A percentile compares a stretch with the other conserved stretches of the same genome.
Evolutionary conservation across 2,797 vertebrate species (phyloP).

Genomic region (Ispidina lecontei): DNA sequence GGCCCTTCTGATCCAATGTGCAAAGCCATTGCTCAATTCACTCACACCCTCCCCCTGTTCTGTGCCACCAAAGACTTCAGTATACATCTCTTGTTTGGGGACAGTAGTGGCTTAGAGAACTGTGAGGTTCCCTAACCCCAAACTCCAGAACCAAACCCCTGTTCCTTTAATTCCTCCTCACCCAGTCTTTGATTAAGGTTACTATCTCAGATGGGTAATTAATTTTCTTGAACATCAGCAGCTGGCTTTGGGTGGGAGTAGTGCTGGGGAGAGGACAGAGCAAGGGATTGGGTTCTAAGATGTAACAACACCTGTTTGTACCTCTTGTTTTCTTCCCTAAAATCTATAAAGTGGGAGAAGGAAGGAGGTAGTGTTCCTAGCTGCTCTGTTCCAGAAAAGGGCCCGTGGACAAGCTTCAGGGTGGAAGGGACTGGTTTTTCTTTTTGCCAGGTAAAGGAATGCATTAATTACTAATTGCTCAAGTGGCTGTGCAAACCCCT

Average conservation of each 20-base stretch:
- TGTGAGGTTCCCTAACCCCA: neutral
- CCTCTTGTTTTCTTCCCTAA: neutral
- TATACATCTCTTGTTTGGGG: neutral
- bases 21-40: neutral
- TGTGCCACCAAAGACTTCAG: neutral
- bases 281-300: neutral
- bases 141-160: neutral
- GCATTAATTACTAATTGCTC: neutral
- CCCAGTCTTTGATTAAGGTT: neutral
- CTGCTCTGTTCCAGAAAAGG: neutral
- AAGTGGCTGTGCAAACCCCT: neutral
- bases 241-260: neutral
- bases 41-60: rapidly evolving
- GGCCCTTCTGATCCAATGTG: rapidly evolving
- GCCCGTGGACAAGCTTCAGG: neutral
- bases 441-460: neutral
- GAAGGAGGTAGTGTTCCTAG: rapidly evolving
- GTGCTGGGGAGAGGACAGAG: neutral
- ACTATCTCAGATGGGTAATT: conserved; percentile 9
- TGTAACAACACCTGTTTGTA: neutral
- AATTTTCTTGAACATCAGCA: conserved; percentile 24
- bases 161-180: neutral
- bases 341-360: neutral
- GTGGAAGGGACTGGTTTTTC: neutral
- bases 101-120: neutral